Percentiles rank a stretch among this genome's conserved stretches.
Conservation (phyloP, 2,797 vertebrate species). For the Sebastes nivosus region DNA sequence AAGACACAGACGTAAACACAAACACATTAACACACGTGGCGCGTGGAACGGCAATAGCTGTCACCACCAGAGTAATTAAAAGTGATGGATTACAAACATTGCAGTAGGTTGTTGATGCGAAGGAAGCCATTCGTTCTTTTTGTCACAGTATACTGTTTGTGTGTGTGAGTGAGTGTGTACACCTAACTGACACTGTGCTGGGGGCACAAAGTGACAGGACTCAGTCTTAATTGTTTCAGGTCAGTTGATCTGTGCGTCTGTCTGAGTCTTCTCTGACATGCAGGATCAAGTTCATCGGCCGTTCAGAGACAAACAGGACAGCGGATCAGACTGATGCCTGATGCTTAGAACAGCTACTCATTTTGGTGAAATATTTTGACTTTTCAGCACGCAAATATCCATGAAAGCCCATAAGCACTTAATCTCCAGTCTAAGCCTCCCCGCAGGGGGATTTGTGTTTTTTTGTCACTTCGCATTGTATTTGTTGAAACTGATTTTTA, state of each 20-base stretch:
- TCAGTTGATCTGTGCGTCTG: background rate
- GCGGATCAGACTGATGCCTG: background rate
- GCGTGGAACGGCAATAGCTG: background rate
- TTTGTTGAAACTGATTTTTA: slow-evolving; percentile 13
- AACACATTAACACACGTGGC: background rate
- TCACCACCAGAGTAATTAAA: slow-evolving; percentile 50
- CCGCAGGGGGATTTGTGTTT: slow-evolving; percentile 32
- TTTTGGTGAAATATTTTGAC: slow-evolving; percentile 32
- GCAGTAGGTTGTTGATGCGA: slow-evolving; percentile 32
- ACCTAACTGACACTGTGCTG: background rate
- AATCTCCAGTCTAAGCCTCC: slow-evolving; percentile 33
- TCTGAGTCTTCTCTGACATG: slow-evolving; percentile 1
- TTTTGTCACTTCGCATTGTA: slow-evolving; percentile 32
- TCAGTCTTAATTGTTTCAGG: slow-evolving; percentile 6
- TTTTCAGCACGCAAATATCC: slow-evolving; percentile 20
- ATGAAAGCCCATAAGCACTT: slow-evolving; percentile 40
- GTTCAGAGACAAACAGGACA: background rate
- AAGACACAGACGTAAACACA: background rate
- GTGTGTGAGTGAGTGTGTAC: background rate
- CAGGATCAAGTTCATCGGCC: background rate
- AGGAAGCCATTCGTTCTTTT: slow-evolving; percentile 9
- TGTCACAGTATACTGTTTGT: background rate
- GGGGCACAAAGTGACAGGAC: background rate
- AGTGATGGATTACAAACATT: slow-evolving; percentile 41
- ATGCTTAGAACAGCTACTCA: background rate